phyloP scores from a whole-genome alignment of 2,888 invertebrate species.

The Epinotia demarniana region DNA sequence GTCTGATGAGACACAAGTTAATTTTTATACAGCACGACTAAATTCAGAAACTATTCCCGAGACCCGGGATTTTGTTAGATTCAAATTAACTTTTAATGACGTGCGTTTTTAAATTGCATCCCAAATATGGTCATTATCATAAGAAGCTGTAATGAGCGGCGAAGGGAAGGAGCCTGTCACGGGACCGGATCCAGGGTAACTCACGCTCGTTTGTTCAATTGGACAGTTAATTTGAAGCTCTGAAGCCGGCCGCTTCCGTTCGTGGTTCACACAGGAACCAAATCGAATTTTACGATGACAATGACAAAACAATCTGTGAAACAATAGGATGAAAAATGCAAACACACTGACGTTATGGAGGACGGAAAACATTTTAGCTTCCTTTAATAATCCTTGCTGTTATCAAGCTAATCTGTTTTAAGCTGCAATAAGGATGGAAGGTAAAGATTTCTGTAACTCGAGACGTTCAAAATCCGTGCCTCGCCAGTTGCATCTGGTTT shows the following conservation, averaged over 20 bases:
- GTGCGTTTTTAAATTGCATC: conserved; percentile 17
- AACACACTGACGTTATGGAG: conserved; percentile 1
- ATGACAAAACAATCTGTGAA: conserved; percentile 8
- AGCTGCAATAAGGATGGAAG: conserved; percentile 36
- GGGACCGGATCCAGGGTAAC: conserved; percentile 77
- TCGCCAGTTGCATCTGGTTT: conserved; percentile 40
- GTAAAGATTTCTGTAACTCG: conserved; percentile 32
- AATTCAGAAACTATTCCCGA: not conserved
- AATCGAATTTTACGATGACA: conserved; percentile 47
- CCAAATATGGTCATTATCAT: conserved; percentile 35
- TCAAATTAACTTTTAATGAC: not conserved
- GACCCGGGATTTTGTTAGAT: not conserved
- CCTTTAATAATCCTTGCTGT: conserved; percentile 21
- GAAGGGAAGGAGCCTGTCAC: conserved; percentile 64
- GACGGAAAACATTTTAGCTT: conserved; percentile 6
- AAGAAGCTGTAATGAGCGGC: conserved; percentile 36
- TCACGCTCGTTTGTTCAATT: conserved; percentile 80
- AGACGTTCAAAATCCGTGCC: conserved; percentile 39
- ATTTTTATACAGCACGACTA: conserved; percentile 7
- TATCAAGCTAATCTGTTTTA: conserved; percentile 20
- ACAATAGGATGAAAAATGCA: not conserved
- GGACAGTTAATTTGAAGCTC: conserved; percentile 70
- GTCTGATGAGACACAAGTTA: not conserved
- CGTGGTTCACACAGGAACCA: conserved; percentile 71
- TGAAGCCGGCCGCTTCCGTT: conserved; percentile 71